phyloP scores from a whole-genome alignment of 2,888 invertebrate species.

The Lypha dubia region DNA sequence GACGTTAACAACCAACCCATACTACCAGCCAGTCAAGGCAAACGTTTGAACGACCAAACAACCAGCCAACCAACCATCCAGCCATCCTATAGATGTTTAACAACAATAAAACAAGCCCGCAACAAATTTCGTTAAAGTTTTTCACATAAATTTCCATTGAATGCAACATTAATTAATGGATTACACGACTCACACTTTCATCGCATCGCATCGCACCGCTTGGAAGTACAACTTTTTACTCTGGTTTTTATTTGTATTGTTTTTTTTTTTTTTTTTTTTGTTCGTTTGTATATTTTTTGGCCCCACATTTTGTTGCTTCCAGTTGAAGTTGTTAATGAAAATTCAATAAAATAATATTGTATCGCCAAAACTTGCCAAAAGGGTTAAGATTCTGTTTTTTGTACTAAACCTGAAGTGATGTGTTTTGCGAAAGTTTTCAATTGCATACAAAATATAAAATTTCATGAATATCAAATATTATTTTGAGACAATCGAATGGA shows the following conservation, averaged over 20 bases:
- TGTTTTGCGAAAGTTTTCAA: conserved; percentile 71
- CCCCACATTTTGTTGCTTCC: conserved; percentile 21
- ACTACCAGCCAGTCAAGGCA: no score
- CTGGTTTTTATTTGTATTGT: background rate
- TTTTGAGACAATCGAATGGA: conserved; percentile 36
- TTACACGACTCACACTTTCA: conserved; percentile 65
- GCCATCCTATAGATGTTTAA: conserved; percentile 46
- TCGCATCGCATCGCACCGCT: conserved; percentile 4
- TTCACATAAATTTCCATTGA: conserved; percentile 71
- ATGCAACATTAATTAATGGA: conserved; percentile 73
- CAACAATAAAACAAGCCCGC: conserved; percentile 68
- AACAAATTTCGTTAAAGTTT: conserved; percentile 72
- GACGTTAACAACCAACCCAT: background rate
- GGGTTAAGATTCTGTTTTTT: conserved; percentile 22
- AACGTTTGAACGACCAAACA: conserved; percentile 13
- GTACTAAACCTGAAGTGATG: conserved; percentile 50
- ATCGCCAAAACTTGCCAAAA: conserved; percentile 45
- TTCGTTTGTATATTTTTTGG: background rate
- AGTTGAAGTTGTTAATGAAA: conserved; percentile 64
- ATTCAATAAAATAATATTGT: conserved; percentile 67
- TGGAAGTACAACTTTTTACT: conserved; percentile 22
- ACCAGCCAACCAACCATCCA: background rate
- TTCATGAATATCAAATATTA: conserved; percentile 30
- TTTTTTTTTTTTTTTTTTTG: background rate
- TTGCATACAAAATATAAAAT: conserved; percentile 58